These are phyloP conservation scores for Sclerurus mexicanus DNA, from an alignment of 2,113 vertebrate species.

Conservation along the genomic window DNA sequence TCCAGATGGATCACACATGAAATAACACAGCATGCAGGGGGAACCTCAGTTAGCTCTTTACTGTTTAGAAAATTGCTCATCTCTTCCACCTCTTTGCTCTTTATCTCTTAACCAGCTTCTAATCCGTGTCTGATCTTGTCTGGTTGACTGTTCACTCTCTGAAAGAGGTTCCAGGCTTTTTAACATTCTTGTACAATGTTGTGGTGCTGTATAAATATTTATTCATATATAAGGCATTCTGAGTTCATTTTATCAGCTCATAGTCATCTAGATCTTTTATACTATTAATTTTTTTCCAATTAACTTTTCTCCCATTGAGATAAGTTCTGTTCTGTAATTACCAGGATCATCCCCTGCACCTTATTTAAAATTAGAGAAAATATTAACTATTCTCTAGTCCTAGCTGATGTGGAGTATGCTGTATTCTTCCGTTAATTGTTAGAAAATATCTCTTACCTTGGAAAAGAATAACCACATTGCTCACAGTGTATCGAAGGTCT, in stretches of 20 bases:
- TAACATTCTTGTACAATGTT: neutral
- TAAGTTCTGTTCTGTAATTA: slow-evolving; percentile 35
- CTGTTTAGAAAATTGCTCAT: neutral
- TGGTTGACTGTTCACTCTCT: neutral
- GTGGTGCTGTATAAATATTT: slow-evolving; percentile 16
- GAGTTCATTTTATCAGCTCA: slow-evolving; percentile 15
- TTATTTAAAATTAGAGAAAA: slow-evolving; percentile 20
- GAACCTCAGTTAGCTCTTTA: neutral
- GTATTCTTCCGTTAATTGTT: neutral
- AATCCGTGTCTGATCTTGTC: neutral
- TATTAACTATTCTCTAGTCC: neutral
- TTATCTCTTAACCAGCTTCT: neutral
- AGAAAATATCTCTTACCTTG: neutral
- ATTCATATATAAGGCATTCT: neutral
- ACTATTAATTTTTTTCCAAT: slow-evolving; percentile 32
- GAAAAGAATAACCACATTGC: neutral
- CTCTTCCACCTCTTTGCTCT: neutral
- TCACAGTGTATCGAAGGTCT: neutral
- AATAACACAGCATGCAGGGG: neutral
- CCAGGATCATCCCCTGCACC: neutral
- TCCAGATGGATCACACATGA: neutral
- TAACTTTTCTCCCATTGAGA: slow-evolving; percentile 8
- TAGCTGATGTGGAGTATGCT: neutral
- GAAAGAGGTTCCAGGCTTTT: neutral
- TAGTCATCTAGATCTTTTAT: neutral